Conservation (phyloP, 2,888 invertebrate genomes). For the Junonia oenone region DNA sequence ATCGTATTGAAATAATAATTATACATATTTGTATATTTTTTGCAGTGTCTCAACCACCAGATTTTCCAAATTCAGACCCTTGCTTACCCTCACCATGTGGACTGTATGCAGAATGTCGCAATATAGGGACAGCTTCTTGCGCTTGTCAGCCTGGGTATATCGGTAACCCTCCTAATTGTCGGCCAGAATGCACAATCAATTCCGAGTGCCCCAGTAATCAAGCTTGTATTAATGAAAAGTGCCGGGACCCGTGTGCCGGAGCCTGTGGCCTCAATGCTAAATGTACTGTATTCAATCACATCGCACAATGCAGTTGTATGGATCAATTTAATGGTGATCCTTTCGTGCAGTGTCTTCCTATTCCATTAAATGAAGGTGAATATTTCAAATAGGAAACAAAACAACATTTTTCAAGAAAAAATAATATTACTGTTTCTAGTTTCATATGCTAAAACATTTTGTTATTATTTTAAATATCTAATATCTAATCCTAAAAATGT, state of each 20-base stretch:
- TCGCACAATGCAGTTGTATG: conserved; percentile 81
- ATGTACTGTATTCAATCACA: conserved; percentile 81
- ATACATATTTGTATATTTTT: conserved; percentile 23
- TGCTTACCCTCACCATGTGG: conserved; percentile 86
- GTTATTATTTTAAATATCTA: neutral
- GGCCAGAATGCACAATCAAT: conserved; percentile 84
- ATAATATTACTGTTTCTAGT: neutral
- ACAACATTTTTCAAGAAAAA: neutral
- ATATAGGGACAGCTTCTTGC: conserved; percentile 79
- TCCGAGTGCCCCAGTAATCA: conserved; percentile 83
- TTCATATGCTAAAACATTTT: neutral
- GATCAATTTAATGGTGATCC: conserved; percentile 81
- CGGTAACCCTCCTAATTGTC: conserved; percentile 84
- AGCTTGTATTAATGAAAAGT: conserved; percentile 83
- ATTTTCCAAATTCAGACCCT: conserved; percentile 64
- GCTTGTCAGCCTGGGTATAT: conserved; percentile 80
- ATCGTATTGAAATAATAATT: neutral
- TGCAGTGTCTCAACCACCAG: conserved; percentile 57
- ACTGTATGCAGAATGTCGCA: conserved; percentile 81
- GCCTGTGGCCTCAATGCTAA: conserved; percentile 81
- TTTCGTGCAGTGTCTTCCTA: conserved; percentile 66
- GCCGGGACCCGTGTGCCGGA: conserved; percentile 84
- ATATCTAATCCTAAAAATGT: neutral
- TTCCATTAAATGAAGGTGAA: conserved; percentile 54
- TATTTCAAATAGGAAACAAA: conserved; percentile 5